phyloP scores from a whole-genome alignment of 2,113 vertebrate genomes.

The Leptosomus discolor region DNA sequence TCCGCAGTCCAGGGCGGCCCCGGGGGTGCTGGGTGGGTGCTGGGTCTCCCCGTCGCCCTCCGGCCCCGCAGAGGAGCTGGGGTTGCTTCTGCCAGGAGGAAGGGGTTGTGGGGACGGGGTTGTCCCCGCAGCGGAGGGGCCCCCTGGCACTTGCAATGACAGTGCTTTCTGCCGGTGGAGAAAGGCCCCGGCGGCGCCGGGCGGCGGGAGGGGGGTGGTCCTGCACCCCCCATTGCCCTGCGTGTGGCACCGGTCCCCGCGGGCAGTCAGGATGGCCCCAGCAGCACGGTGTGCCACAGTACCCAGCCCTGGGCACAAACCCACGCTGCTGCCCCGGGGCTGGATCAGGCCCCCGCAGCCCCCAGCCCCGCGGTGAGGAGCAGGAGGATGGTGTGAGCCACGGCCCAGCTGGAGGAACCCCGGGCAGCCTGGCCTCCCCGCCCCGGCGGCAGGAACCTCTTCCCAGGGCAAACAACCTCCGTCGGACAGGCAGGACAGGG shows the following conservation, averaged over 20 bases:
- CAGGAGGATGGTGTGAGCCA: neutral
- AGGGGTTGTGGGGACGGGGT: neutral
- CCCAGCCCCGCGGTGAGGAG: no score
- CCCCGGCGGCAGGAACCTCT: neutral
- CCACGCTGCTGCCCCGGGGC: neutral
- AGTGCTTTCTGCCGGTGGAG: neutral
- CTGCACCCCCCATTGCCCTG: fast-evolving
- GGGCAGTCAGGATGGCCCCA: neutral
- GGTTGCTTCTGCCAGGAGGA: neutral
- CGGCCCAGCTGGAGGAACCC: neutral
- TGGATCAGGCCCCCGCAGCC: neutral
- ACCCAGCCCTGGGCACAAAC: neutral
- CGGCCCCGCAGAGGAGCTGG: neutral
- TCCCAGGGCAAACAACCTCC: neutral
- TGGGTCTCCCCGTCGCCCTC: neutral
- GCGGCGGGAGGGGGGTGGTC: neutral
- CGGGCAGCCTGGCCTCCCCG: fast-evolving
- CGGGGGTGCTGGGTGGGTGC: fast-evolving
- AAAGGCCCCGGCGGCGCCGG: neutral
- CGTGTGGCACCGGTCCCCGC: fast-evolving
- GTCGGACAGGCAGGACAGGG: no score
- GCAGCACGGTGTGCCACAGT: neutral
- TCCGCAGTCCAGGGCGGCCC: neutral
- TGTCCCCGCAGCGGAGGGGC: neutral
- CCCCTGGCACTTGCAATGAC: neutral